Evolutionary conservation across 2,113 vertebrate genomes (phyloP), one percentile per base, ranked within the genome.

Genomic region (Nyctereutes procyonoides): DNA sequence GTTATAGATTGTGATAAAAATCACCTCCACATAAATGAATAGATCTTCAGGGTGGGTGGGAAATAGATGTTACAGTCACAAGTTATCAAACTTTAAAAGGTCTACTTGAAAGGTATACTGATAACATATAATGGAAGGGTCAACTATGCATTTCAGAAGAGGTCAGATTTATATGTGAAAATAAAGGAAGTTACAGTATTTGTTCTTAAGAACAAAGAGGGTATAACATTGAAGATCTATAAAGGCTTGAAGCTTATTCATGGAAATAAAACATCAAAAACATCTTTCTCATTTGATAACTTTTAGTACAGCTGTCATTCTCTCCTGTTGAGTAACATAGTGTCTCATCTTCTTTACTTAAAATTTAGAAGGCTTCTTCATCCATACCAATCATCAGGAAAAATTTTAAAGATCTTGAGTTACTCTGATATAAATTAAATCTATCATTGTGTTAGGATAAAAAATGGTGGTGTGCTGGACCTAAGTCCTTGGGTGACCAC

Each of bases 121-220:
- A 88, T 77, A 79, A 67, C 13, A 16, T 67, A 28, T 84, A 90
- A 85, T 84, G 67, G 48, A 97, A 95, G 90, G 22, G 30, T 88
- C 48, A 91, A 17, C 76, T 62, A 48, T 30, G 1, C 8, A 26
- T 96, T 94, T 97, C 80, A 96, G 43, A 93, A 92, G 56, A 84
- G 84, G 53, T 94, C 32, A 82, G 63, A 95, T 84, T 67, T 80
- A 80, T 69, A 81, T 63, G 4, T 87, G 28, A 95, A 96, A 97
- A 97, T 86, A 97, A 87, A 97, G 84, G 8, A 84, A 88, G 58
- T 84, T 86, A 80, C 1, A 63, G 32, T 48, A 51, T 90, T 87
- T 95, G 73, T 97, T 97, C 97, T 92, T 88, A 93, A 96, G 88
- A 94, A 94, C 69, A 97, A 97, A 96, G 86, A 71, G 1, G 1